These are phyloP conservation scores for Agrotis puta DNA, from an alignment of 2,888 invertebrate genomes.

Conservation along the genomic window DNA sequence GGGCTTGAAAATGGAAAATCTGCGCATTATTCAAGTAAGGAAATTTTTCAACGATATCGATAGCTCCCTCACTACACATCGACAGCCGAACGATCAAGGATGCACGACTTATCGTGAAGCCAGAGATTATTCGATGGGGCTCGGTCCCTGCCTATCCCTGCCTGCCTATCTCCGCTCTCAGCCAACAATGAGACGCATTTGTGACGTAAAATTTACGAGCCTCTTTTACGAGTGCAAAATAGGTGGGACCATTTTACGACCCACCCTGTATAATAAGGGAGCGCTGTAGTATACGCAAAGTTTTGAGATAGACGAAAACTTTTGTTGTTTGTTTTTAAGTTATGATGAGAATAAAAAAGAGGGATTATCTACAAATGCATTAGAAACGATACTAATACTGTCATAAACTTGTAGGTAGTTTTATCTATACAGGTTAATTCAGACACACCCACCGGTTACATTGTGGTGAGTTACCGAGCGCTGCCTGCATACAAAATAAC, in stretches of 20 bases:
- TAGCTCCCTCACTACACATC: constrained; percentile 12
- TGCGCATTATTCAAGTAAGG: too few species aligned
- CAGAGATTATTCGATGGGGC: constrained; percentile 72
- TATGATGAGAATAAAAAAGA: not conserved
- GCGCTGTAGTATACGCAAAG: constrained; percentile 66
- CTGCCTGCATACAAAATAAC: constrained; percentile 33
- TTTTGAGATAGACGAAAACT: constrained; percentile 48
- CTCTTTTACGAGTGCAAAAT: constrained; percentile 89
- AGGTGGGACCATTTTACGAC: constrained; percentile 86
- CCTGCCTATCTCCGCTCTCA: constrained; percentile 75
- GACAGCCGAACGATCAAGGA: constrained; percentile 57
- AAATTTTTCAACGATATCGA: constrained; percentile 38
- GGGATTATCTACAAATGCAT: constrained; percentile 14
- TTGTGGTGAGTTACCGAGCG: not conserved
- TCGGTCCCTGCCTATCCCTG: constrained; percentile 73
- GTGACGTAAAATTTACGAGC: constrained; percentile 87
- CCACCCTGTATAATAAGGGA: constrained; percentile 84
- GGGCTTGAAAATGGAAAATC: not conserved
- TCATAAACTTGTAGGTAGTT: constrained; percentile 24
- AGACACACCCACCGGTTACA: constrained; percentile 32
- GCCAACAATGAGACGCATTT: constrained; percentile 85
- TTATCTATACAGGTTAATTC: constrained; percentile 9
- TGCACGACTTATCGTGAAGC: constrained; percentile 75
- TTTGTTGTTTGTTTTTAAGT: constrained; percentile 26
- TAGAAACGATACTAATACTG: constrained; percentile 15